Evolutionary conservation across 2,113 vertebrate species (phyloP), one percentile per base, ranked within the genome.

Genomic region (Neogale vison): DNA sequence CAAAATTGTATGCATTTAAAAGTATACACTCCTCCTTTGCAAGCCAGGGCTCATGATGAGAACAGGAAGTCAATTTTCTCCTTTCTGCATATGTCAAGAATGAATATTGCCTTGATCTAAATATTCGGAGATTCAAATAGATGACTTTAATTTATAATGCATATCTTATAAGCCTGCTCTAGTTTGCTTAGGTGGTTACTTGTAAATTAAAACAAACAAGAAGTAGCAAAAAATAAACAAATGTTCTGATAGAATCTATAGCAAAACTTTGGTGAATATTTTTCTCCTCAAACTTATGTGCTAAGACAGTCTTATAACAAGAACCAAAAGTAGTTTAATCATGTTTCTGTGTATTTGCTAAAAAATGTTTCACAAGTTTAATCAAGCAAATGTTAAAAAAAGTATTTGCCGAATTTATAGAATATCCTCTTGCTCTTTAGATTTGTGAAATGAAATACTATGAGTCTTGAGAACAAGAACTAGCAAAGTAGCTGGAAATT

Each of bases 101-200:
- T 20, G 91, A 98, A 88, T 95, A 97, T 55, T 98, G 50, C 72
- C 59, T 74, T 79, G 31, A 95, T 97, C 50, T 83, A 96, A 97
- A 91, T 96, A 90, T 96, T 96, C 97, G 65, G 96, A 98, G 93
- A 98, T 97, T 97, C 92, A 95, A 63, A 98, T 94, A 97, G 85
- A 24, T 10, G 85, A 88, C 71, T 96, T 96, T 98, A 98, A 98
- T 97, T 88, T 96, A 95, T 97, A 90, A 97, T 98, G 95, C 97
- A 90, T 96, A 97, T 94, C 65, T 96, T 98, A 72, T 80, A 87
- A 96, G 45, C 82, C 93, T 96, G 59, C 26, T 91, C n/a, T 79
- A 13, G 85, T 96, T 97, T 97, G 94, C 89, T 83, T 69, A 93
- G 93, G 55, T 85, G 17, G 80, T 92, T 96, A 92, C 90, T 93